A percentile compares a stretch with the other conserved stretches of the same genome.
phyloP scores from a whole-genome alignment of 1,140 invertebrate genomes.

The Papilio aristodemus region DNA sequence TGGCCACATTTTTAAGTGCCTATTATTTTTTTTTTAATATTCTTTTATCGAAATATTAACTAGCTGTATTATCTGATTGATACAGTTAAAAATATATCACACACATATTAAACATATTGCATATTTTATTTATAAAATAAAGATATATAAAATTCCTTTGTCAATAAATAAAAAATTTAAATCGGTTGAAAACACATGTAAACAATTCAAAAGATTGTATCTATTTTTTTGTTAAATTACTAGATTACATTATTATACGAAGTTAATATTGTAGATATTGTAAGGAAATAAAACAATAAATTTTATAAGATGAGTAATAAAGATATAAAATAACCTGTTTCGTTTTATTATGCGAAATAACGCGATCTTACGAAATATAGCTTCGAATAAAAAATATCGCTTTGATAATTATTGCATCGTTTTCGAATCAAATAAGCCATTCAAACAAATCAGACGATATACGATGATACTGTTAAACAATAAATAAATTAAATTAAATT shows the following conservation, averaged over 20 bases:
- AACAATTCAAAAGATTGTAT: neutral
- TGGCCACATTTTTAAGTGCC: too few relatives aligned
- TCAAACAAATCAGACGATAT: constrained; percentile 6
- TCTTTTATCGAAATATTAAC: too few relatives aligned
- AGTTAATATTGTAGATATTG: constrained; percentile 10
- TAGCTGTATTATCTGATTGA: too few relatives aligned
- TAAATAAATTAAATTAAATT: constrained; percentile 24
- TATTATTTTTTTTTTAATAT: too few relatives aligned
- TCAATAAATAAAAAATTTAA: neutral
- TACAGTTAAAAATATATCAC: too few relatives aligned
- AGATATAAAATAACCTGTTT: constrained; percentile 17
- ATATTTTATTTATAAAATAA: too few relatives aligned
- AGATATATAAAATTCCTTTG: neutral
- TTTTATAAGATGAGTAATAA: constrained; percentile 1
- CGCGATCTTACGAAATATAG: neutral
- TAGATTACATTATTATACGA: neutral
- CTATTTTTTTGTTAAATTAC: neutral
- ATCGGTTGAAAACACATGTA: neutral
- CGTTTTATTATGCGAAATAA: constrained; percentile 26
- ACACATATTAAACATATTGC: too few relatives aligned
- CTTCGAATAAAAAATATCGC: neutral
- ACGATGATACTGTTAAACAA: constrained; percentile 17
- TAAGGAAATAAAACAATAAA: constrained; percentile 19
- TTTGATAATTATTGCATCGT: constrained; percentile 13
- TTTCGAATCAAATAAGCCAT: constrained; percentile 2